Evolutionary conservation across 2,888 invertebrate genomes (phyloP), one percentile per base, ranked within the genome.

Genomic region (Drosophila melanocephala): DNA sequence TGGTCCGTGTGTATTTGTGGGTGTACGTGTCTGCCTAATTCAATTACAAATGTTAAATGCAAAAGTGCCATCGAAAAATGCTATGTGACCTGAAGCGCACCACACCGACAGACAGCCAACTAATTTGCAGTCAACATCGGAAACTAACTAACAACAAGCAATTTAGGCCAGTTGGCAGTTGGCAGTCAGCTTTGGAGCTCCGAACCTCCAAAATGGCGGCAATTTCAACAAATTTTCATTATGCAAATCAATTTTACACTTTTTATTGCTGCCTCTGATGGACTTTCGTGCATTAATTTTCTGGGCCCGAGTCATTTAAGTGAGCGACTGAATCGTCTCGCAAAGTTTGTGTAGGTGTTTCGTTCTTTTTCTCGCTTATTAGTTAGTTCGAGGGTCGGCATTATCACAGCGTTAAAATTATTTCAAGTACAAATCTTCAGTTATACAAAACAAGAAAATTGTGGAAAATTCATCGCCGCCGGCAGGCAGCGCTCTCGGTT

Each of bases 171-270:
- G 42, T 65, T 64, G 42, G 47, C 73, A 68, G 42, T 65, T 64
- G 42, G 47, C 67, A 61, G 73, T 26, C 60, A 30, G 51, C 30
- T 14, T 44, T 19, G 19, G 30, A 5, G 19, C 37, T 19, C 16
- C 1, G n/a, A 26, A 32, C 53, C 53, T 42, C 14, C 53, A 51
- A 62, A 77, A 68, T 70, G 76, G 30, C 53, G 68, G 78, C 81
- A 84, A 84, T 83, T 87, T 67, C 76, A 72, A 73, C 86, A 84
- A 86, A 84, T 88, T 83, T 75, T 89, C 89, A 87, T 90, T 87
- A 87, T 87, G 87, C 90, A 87, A 87, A 87, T 87, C 90, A 90
- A 87, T 90, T 89, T 87, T 76, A 80, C 76, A 81, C 78, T 72
- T 87, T 85, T 85, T 80, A 85, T 83, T 83, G 72, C 79, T 71